These are phyloP conservation scores for Solea solea DNA, from an alignment of 2,113 vertebrate species.

Conservation along the genomic window DNA sequence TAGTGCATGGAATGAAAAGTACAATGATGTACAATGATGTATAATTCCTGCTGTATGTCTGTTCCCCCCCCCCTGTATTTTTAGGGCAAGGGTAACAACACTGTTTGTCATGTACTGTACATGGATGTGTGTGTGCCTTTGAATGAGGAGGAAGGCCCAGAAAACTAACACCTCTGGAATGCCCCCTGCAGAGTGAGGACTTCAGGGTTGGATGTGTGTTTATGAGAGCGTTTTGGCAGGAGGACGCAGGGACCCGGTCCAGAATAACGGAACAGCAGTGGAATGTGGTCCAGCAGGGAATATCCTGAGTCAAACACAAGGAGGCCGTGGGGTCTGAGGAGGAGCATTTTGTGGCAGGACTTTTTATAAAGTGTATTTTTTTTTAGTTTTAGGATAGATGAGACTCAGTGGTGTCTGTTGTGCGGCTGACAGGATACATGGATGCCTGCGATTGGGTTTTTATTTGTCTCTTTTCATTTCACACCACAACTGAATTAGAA, in stretches of 20 bases:
- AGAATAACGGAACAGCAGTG: constrained; percentile 74
- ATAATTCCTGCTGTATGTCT: neutral
- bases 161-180: constrained; percentile 73
- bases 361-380: constrained; percentile 42
- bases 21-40: neutral
- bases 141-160: constrained; percentile 28
- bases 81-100: constrained; percentile 34
- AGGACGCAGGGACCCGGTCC: constrained; percentile 63
- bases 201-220: constrained; percentile 74
- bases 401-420: constrained; percentile 27
- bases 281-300: constrained; percentile 78
- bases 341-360: constrained; percentile 51
- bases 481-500: constrained; percentile 73
- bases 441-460: constrained; percentile 46
- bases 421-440: constrained; percentile 41
- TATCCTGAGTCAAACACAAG: constrained; percentile 74
- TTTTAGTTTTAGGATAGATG: constrained; percentile 40
- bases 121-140: constrained; percentile 8
- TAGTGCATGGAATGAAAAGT: neutral
- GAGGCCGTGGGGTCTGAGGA: constrained; percentile 59
- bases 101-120: constrained; percentile 20
- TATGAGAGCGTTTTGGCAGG: constrained; percentile 77
- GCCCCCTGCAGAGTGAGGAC: constrained; percentile 73
- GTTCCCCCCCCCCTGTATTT: constrained; percentile 13
- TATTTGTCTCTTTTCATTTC: constrained; percentile 67